Evolutionary conservation across 2,113 vertebrate species (phyloP).

Genomic region (Pyrgilauda ruficollis): DNA sequence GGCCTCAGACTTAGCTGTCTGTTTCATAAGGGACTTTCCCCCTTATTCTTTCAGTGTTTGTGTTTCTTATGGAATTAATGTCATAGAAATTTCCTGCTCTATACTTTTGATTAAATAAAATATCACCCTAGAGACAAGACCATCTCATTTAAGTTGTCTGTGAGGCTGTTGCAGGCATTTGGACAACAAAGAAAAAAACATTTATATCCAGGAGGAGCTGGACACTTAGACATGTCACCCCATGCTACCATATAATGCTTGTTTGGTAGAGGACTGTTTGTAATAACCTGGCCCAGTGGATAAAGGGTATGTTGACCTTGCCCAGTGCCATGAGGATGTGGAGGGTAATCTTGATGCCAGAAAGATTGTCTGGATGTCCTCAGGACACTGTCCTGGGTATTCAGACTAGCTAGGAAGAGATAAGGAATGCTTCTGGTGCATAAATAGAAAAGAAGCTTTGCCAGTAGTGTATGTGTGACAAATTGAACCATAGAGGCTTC

Average conservation of each 20-base stretch:
- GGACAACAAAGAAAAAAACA: background rate
- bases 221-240: fast-evolving
- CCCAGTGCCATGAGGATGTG: background rate
- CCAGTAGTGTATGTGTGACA: fast-evolving
- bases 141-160: background rate
- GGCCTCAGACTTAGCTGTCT: background rate
- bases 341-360: background rate
- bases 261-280: background rate
- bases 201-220: background rate
- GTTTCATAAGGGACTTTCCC: background rate
- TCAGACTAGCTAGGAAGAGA: background rate
- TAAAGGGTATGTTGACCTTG: background rate
- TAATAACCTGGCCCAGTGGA: background rate
- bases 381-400: background rate
- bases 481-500: background rate
- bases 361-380: background rate
- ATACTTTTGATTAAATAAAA: background rate
- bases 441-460: background rate
- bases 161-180: background rate
- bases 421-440: background rate
- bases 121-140: background rate
- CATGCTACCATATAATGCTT: background rate
- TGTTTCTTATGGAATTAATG: background rate
- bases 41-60: background rate
- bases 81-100: background rate